phyloP scores from a whole-genome alignment of 2,888 invertebrate genomes.

The Ferrisia virgata region DNA sequence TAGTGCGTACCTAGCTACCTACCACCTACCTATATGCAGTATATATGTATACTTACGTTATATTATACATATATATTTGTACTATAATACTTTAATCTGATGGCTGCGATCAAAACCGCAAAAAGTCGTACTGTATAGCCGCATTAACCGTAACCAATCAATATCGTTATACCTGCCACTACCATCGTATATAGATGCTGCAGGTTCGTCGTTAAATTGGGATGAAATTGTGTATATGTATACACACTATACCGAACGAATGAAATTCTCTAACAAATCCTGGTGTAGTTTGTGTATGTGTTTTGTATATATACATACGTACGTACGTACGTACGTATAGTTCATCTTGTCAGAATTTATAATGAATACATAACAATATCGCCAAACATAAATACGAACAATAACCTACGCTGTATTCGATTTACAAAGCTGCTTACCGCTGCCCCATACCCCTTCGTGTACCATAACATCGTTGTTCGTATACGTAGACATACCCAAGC shows the following conservation, averaged over 20 bases:
- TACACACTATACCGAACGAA: neutral
- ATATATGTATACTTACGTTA: no score
- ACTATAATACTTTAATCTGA: neutral
- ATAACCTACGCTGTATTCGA: neutral
- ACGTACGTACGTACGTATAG: neutral
- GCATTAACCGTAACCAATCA: neutral
- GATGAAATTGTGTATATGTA: neutral
- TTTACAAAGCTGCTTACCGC: constrained; percentile 2
- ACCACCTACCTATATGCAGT: no score
- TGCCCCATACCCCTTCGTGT: neutral
- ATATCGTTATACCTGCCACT: neutral
- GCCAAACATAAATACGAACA: constrained; percentile 10
- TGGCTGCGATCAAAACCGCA: neutral
- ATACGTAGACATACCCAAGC: no score
- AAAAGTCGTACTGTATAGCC: neutral
- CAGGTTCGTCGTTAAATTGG: neutral
- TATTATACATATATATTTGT: no score
- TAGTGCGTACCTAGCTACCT: neutral
- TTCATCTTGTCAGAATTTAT: constrained; percentile 17
- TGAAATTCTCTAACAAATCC: neutral
- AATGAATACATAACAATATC: constrained; percentile 8
- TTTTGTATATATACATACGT: no score
- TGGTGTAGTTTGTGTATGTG: neutral
- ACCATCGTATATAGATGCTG: neutral
- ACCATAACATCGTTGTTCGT: no score